phyloP scores from a whole-genome alignment of 2,888 invertebrate species.

The Polyommatus iphigenia region DNA sequence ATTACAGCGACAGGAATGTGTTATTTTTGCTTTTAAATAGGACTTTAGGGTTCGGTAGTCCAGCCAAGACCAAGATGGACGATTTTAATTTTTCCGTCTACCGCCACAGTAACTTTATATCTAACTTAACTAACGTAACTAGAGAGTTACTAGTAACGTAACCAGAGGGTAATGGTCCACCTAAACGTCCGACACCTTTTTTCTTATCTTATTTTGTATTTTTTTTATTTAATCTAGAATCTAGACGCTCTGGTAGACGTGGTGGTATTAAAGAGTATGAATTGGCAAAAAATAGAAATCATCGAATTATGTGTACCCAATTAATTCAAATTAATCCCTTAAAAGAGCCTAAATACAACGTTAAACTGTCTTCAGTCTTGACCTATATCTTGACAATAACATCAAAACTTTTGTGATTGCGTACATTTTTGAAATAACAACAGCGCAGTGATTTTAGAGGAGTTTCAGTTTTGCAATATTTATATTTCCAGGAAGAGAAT shows the following conservation, averaged over 20 bases:
- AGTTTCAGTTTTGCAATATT: conserved; percentile 19
- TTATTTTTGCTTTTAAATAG: neutral
- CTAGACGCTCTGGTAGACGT: no score
- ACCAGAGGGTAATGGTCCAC: no score
- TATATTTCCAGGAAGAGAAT: conserved; percentile 59
- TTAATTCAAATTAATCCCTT: no score
- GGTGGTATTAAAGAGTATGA: no score
- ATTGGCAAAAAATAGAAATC: no score
- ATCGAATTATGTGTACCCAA: no score
- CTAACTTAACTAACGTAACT: no score
- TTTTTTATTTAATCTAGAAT: no score
- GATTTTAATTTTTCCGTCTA: neutral
- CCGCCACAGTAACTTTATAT: neutral
- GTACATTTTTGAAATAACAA: neutral
- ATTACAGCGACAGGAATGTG: neutral
- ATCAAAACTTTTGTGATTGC: neutral
- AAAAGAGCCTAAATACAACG: neutral
- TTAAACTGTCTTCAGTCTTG: neutral
- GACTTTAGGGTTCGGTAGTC: neutral
- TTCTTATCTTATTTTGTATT: no score
- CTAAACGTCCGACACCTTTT: no score
- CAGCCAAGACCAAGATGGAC: neutral
- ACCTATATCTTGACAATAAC: neutral
- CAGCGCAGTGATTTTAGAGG: neutral
- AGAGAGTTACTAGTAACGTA: no score